Evolutionary conservation across 2,888 invertebrate species (phyloP).

Genomic region (Drosophila flavopinicola): DNA sequence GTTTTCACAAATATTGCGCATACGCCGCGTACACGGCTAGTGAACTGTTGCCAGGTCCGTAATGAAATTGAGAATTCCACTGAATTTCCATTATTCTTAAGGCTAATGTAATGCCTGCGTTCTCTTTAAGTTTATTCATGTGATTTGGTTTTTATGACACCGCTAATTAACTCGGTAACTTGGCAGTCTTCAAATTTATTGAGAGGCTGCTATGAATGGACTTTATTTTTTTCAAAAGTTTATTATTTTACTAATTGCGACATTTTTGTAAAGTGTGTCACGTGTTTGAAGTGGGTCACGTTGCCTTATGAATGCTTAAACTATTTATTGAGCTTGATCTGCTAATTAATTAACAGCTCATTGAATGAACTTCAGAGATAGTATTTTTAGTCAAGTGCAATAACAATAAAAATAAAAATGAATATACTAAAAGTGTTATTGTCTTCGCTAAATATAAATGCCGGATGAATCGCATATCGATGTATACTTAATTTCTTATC

Average conservation of each 20-base stretch:
- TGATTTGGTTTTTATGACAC: conserved; percentile 42
- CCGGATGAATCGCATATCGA: background rate
- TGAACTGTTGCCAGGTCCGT: conserved; percentile 24
- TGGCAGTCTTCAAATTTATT: conserved; percentile 12
- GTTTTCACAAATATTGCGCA: conserved; percentile 52
- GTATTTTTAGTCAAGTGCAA: conserved; percentile 8
- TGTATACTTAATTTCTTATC: too few relatives aligned
- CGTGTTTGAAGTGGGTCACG: conserved; percentile 37
- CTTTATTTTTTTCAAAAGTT: conserved; percentile 30
- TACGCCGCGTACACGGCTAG: conserved; percentile 57
- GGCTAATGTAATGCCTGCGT: conserved; percentile 24
- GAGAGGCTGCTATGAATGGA: conserved; percentile 29
- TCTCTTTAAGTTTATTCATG: conserved; percentile 26
- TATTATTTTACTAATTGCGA: conserved; percentile 39
- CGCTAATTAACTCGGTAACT: conserved; percentile 51
- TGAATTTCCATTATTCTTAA: conserved; percentile 22
- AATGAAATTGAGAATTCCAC: conserved; percentile 46
- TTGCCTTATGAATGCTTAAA: conserved; percentile 15
- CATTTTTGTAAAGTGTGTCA: conserved; percentile 45
- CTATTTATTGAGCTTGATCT: conserved; percentile 19
- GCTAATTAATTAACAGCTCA: conserved; percentile 25
- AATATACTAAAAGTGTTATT: background rate
- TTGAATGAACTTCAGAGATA: background rate
- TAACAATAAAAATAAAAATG: conserved; percentile 4
- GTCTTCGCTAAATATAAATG: background rate